Conservation (phyloP, 2,113 vertebrate species). For the Ramphastos sulfuratus region DNA sequence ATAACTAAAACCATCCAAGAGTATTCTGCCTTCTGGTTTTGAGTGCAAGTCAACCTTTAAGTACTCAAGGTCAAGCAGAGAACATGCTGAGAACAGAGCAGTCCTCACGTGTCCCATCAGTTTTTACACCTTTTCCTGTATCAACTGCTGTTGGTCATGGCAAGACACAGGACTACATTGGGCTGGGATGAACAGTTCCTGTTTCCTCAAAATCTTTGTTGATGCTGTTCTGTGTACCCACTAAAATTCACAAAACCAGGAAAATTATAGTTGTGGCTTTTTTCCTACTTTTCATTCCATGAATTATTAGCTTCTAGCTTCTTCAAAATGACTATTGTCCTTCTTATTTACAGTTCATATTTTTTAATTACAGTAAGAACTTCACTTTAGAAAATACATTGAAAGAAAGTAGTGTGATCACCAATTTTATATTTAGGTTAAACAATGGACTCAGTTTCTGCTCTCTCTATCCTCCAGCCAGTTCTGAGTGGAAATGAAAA, state of each 20-base stretch:
- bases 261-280: background rate
- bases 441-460: background rate
- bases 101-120: fast-evolving
- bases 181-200: background rate
- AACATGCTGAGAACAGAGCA: background rate
- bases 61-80: background rate
- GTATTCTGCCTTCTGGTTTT: background rate
- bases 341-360: background rate
- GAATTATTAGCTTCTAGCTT: background rate
- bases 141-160: background rate
- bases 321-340: background rate
- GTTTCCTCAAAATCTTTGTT: background rate
- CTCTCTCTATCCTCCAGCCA: background rate
- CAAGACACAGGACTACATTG: background rate
- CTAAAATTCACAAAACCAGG: background rate
- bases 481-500: background rate
- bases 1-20: background rate
- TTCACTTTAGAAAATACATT: background rate
- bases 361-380: constrained; percentile 24
- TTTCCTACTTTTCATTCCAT: background rate
- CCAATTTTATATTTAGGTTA: background rate
- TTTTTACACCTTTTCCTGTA: background rate
- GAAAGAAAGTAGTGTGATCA: constrained; percentile 27
- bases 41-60: background rate
- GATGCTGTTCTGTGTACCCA: background rate